Conservation (phyloP, 2,888 invertebrate species). For the Agrilus cyanescens region DNA sequence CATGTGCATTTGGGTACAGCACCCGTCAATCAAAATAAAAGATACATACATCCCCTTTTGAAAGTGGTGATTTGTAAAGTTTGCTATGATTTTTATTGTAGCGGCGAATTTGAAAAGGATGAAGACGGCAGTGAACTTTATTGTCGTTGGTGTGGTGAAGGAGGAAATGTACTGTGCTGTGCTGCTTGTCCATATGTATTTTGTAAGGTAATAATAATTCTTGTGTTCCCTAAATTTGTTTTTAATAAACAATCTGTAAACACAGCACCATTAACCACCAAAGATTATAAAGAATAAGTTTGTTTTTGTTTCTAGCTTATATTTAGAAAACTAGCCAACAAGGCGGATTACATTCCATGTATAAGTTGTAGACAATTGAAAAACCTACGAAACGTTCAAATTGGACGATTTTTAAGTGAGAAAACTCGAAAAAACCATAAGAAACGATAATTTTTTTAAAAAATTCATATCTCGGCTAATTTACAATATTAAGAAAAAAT, state of each 20-base stretch:
- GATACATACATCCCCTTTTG: conserved; percentile 62
- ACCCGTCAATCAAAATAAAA: conserved; percentile 46
- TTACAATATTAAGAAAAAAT: too few species aligned
- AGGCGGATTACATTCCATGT: too few species aligned
- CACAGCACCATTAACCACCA: not conserved
- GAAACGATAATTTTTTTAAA: too few species aligned
- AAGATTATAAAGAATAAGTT: not conserved
- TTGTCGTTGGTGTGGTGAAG: conserved; percentile 76
- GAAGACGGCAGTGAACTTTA: conserved; percentile 75
- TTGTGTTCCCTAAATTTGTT: not conserved
- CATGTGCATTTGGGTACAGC: conserved; percentile 64
- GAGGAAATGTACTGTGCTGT: conserved; percentile 58
- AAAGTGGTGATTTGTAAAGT: conserved; percentile 59
- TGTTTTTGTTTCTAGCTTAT: not conserved
- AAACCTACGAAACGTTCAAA: too few species aligned
- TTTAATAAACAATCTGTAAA: not conserved
- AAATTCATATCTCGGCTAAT: too few species aligned
- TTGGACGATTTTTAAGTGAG: too few species aligned
- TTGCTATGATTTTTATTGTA: conserved; percentile 67
- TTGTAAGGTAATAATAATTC: conserved; percentile 44
- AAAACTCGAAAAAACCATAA: too few species aligned
- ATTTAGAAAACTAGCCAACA: not conserved
- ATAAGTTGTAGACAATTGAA: too few species aligned
- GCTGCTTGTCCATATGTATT: conserved; percentile 63
- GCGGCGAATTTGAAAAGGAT: conserved; percentile 71